Evolutionary conservation across 2,888 invertebrate genomes (phyloP).

Genomic region (Leptopilina syphax): DNA sequence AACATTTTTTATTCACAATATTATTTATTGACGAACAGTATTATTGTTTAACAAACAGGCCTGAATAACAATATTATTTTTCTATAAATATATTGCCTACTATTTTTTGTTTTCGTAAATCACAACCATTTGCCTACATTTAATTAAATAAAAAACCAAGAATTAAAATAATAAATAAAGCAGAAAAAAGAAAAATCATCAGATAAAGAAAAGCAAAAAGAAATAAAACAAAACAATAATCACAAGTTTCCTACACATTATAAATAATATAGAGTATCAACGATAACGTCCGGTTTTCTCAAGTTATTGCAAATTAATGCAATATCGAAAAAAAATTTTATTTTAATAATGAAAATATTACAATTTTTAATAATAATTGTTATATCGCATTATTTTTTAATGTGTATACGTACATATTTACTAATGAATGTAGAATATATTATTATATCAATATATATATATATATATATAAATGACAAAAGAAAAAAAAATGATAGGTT

Average conservation of each 20-base stretch:
- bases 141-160: too few relatives aligned
- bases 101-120: too few relatives aligned
- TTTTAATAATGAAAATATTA: conserved; percentile 28
- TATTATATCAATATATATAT: too few relatives aligned
- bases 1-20: too few relatives aligned
- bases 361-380: conserved; percentile 17
- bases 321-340: conserved; percentile 20
- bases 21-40: too few relatives aligned
- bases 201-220: background rate
- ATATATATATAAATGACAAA: too few relatives aligned
- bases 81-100: too few relatives aligned
- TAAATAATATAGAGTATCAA: conserved; percentile 8
- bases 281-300: conserved; percentile 31
- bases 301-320: conserved; percentile 30
- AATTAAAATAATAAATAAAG: background rate
- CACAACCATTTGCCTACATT: too few relatives aligned
- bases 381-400: conserved; percentile 24
- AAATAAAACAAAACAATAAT: conserved; percentile 5
- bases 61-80: too few relatives aligned
- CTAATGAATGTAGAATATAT: conserved; percentile 11
- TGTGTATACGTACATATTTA: background rate
- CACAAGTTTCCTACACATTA: conserved; percentile 7
- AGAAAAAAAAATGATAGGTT: background rate
- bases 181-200: background rate
- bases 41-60: too few relatives aligned